These are phyloP conservation scores for Loripinus fragilis DNA, from an alignment of 2,888 invertebrate species.

Conservation along the genomic window DNA sequence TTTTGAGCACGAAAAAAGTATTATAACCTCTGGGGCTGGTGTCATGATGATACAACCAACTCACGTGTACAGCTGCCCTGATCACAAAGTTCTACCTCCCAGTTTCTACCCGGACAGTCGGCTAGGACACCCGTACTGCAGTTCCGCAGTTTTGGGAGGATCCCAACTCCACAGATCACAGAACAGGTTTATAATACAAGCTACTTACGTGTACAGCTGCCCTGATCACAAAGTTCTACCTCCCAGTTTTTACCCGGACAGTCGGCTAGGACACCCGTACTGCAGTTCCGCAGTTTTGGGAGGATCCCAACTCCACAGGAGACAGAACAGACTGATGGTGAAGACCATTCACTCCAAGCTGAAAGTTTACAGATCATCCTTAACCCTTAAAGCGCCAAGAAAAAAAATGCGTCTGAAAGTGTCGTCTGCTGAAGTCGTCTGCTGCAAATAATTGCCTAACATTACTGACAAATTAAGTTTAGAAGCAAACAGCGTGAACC, in stretches of 20 bases:
- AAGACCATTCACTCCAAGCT: slow-evolving; percentile 37
- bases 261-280: slow-evolving; percentile 23
- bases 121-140: slow-evolving; percentile 30
- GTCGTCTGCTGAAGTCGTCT: too few species aligned
- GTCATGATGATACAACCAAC: too few species aligned
- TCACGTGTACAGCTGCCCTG: slow-evolving; percentile 29
- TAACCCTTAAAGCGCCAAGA: too few species aligned
- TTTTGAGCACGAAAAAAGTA: too few species aligned
- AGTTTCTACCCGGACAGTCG: slow-evolving; percentile 39
- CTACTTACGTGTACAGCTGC: slow-evolving; percentile 33
- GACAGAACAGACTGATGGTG: slow-evolving; percentile 27
- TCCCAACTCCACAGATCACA: slow-evolving; percentile 43
- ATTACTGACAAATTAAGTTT: too few species aligned
- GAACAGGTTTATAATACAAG: too few species aligned
- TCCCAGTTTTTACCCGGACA: slow-evolving; percentile 40
- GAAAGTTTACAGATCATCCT: too few species aligned
- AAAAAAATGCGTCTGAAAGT: background rate
- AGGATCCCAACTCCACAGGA: slow-evolving; percentile 43
- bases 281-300: slow-evolving; percentile 42
- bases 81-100: slow-evolving; percentile 35
- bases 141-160: slow-evolving; percentile 31
- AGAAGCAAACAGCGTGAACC: too few species aligned
- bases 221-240: slow-evolving; percentile 28
- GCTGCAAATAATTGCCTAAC: too few species aligned
- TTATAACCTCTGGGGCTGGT: too few species aligned